A percentile compares a stretch with the other conserved stretches of the same genome.
Evolutionary conservation across 1,140 invertebrate species (phyloP).

Genomic region (Pseudomyrmex gracilis): DNA sequence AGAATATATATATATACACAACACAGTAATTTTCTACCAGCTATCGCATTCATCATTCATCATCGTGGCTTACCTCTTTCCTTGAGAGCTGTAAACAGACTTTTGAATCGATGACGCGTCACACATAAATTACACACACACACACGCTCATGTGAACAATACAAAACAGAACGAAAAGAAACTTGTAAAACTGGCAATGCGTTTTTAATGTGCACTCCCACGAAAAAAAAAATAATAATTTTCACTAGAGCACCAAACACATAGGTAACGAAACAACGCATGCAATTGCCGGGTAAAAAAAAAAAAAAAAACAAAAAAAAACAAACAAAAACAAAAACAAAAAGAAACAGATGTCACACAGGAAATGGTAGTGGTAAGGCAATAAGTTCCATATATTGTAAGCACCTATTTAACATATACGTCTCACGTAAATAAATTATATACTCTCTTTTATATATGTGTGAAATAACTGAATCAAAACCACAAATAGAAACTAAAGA

Average conservation of each 20-base stretch:
- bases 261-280: slow-evolving; percentile 81
- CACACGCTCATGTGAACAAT: slow-evolving; percentile 73
- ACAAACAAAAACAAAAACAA: slow-evolving; percentile 68
- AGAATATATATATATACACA: slow-evolving; percentile 74
- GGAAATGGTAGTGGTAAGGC: slow-evolving; percentile 80
- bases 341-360: slow-evolving; percentile 69
- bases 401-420: slow-evolving; percentile 58
- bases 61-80: slow-evolving; percentile 84
- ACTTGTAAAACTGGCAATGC: slow-evolving; percentile 60
- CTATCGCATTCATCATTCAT: slow-evolving; percentile 80
- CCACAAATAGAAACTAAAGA: background rate
- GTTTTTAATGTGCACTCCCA: slow-evolving; percentile 63
- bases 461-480: background rate
- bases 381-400: slow-evolving; percentile 74
- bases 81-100: slow-evolving; percentile 85
- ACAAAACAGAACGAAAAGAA: slow-evolving; percentile 67
- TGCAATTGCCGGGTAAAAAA: slow-evolving; percentile 73
- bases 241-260: slow-evolving; percentile 68
- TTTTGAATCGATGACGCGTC: slow-evolving; percentile 77
- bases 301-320: slow-evolving; percentile 28
- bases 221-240: slow-evolving; percentile 61
- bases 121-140: slow-evolving; percentile 65
- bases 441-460: slow-evolving; percentile 2
- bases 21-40: slow-evolving; percentile 77
- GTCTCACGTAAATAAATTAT: background rate